These are phyloP conservation scores for Mormyrops boulengeri DNA, from an alignment of 2,797 vertebrate species.

Conservation along the genomic window DNA sequence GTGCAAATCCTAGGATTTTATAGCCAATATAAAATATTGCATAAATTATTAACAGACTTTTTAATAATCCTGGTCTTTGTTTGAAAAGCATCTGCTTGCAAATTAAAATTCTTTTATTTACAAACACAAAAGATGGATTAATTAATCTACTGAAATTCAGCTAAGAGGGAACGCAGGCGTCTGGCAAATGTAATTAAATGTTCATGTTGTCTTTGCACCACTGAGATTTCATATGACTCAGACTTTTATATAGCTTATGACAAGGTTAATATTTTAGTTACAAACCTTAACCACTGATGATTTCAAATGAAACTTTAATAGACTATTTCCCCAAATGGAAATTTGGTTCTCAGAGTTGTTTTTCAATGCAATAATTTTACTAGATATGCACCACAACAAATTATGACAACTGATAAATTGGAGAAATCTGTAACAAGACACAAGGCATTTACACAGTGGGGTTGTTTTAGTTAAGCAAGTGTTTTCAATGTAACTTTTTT, in stretches of 20 bases:
- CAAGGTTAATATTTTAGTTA: background rate
- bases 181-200: background rate
- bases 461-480: background rate
- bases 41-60: background rate
- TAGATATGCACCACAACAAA: background rate
- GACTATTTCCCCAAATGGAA: background rate
- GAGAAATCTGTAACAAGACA: background rate
- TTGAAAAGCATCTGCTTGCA: background rate
- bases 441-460: background rate
- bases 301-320: background rate
- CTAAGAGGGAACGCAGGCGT: background rate
- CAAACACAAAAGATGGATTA: background rate
- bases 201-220: background rate
- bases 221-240: background rate
- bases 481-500: background rate
- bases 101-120: background rate
- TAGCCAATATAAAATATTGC: background rate
- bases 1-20: slow-evolving; percentile 3
- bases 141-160: background rate
- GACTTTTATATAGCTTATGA: background rate
- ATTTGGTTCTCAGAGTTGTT: background rate
- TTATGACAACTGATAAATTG: background rate
- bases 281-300: background rate
- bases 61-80: background rate
- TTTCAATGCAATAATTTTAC: background rate